Base-by-base conservation (phyloP, 2,797 vertebrate species). In the Pipistrellus pipistrellus region DNA sequence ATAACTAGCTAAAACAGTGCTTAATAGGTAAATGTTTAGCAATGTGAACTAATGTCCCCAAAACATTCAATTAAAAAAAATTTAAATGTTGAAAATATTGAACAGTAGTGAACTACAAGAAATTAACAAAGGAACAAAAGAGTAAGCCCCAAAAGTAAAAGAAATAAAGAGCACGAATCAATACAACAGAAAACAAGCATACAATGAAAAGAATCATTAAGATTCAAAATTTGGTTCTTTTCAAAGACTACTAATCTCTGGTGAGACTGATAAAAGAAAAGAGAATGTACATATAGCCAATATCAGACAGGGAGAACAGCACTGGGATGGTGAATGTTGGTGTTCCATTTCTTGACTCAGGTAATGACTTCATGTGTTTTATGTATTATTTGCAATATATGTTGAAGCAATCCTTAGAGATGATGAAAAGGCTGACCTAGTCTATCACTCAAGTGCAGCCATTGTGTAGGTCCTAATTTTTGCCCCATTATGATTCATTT, bases 101-200 rank as follows among this genome's bases (percentile, higher is more conserved):
- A 83, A 83, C 90, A 78, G 55, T 57, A 90, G 51, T 44, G n/a
- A 91, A 86, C 27, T 86, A 73, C 3, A 68, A 78, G 35, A 88
- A 84, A 20, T 55, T 51, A 85, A 48, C 51, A 80, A 55, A 85
- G 59, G 15, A 91, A 91, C 18, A 75, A 76, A 30, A 66, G n/a
- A 78, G 46, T 66, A 78, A 78, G 17, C 15, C 53, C 2, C 17
- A 25, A 92, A 90, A 87, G 48, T 17, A 85, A 78, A 93, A 38
- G 38, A 41, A 75, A 95, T 41, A 87, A 77, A 57, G 13, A 90
- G 71, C 3, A 44, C 27, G 82, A 94, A 86, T 59, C 57, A 90
- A 41, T 17, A 17, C 73, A 77, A 71, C 1, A 86, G 51, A 94
- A 88, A 82, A 85, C 30, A 91, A 92, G 81, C 12, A 86, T 41